A percentile compares a stretch with the other conserved stretches of the same genome.
These are phyloP conservation scores for Chaetops frenatus DNA, from an alignment of 2,113 vertebrate genomes.

Conservation along the genomic window DNA sequence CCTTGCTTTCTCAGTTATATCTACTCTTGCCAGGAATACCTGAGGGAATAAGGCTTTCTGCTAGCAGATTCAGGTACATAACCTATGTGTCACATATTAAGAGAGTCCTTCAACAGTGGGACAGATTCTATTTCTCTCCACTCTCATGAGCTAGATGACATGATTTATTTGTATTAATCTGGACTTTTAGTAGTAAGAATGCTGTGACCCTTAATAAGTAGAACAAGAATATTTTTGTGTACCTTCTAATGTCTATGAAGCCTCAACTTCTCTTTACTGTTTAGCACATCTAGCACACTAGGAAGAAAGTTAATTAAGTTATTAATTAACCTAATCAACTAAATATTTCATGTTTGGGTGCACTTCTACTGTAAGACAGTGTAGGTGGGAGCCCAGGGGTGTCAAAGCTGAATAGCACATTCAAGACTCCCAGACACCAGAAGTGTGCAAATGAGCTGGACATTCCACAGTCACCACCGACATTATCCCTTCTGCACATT, in stretches of 20 bases:
- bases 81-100: neutral
- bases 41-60: neutral
- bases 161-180: neutral
- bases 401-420: neutral
- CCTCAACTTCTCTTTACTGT: neutral
- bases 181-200: neutral
- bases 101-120: neutral
- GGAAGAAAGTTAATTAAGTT: neutral
- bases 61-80: neutral
- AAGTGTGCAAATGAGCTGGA: neutral
- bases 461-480: neutral
- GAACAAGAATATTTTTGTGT: neutral
- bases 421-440: neutral
- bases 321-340: neutral
- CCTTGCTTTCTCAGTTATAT: neutral
- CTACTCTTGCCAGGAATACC: neutral
- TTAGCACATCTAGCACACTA: neutral
- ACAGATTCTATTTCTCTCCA: neutral
- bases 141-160: neutral
- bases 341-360: neutral
- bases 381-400: neutral
- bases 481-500: neutral
- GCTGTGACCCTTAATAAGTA: neutral
- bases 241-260: neutral
- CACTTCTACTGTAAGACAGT: neutral